Base-by-base conservation (phyloP, 2,797 vertebrate genomes). In the Taeniopygia guttata region DNA sequence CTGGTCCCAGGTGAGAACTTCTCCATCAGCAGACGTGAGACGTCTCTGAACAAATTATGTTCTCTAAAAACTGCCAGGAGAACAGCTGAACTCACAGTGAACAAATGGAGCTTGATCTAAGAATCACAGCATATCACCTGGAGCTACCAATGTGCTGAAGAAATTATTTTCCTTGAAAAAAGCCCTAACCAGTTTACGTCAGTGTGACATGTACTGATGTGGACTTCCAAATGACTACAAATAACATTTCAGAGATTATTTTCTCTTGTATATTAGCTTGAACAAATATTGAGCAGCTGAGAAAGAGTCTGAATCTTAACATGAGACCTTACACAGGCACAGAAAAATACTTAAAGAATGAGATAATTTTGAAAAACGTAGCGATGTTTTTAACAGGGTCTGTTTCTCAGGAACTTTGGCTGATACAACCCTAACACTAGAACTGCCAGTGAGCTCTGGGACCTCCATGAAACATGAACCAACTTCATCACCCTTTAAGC, bases 361-460 rank as follows among this genome's bases (percentile, higher is more conserved):
- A 94, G 62, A 73, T 52, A 66, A 87, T 82, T 90, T 78, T 91
- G 26, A 83, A 69, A 91, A 94, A 93, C 62, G 54, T 25, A 68
- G 27, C 48, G 40, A 69, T 86, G 49, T 70, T 95, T 94, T 84
- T 64, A 59, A 86, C 2, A 5, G 48, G 16, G 38, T 23, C 46
- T 86, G 40, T 82, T 94, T 86, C 87, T 88, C 83, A 79, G 83
- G 43, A 90, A 52, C 40, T n/a, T 73, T 63, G 87, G 51, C 67
- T 76, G 66, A 88, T 14, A 76, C 15, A 66, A 21, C 11, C 45
- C 32, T 54, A 40, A 29, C 29, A 84, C 22, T 17, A 86, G 66
- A 32, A 66, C 66, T 86, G 67, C 21, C 18, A 62, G 46, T 1
- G 10, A 27, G 48, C 82, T 30, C 38, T 54, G 52, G 32, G 62